Evolutionary conservation across 2,797 vertebrate genomes (phyloP).

Genomic region (Tolypeutes matacus): DNA sequence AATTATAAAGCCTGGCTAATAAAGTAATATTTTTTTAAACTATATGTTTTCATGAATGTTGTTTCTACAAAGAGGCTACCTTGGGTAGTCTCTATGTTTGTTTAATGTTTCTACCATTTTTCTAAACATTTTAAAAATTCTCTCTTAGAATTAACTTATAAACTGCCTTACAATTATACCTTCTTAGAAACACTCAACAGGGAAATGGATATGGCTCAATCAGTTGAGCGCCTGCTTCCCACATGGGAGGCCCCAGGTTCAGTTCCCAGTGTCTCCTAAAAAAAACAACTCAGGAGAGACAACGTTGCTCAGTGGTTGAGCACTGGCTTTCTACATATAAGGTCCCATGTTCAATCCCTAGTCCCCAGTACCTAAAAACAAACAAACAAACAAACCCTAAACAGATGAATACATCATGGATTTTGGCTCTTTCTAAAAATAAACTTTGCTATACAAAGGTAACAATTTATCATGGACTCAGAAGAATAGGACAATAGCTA

Average conservation of each 20-base stretch:
- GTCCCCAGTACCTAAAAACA: too few species aligned
- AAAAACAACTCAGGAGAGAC: too few species aligned
- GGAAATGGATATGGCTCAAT: too few species aligned
- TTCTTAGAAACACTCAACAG: not conserved
- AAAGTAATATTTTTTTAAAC: not conserved
- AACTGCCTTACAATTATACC: slow-evolving; percentile 1
- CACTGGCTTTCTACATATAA: too few species aligned
- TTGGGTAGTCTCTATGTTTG: not conserved
- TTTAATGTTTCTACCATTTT: not conserved
- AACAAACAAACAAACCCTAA: not conserved
- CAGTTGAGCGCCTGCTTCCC: too few species aligned
- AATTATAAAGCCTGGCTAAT: not conserved
- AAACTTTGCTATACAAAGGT: not conserved
- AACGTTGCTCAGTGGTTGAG: too few species aligned
- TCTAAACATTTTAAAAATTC: slow-evolving; percentile 26
- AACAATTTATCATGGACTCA: not conserved
- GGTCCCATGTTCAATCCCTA: too few species aligned
- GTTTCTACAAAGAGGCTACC: not conserved
- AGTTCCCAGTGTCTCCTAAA: too few species aligned
- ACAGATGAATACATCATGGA: not conserved
- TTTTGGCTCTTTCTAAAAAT: slow-evolving; percentile 57
- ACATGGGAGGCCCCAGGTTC: too few species aligned
- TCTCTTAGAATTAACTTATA: slow-evolving; percentile 24
- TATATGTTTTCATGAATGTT: not conserved
- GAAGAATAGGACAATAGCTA: not conserved